Evolutionary conservation across 2,797 vertebrate genomes (phyloP), one percentile per base, ranked within the genome.

Genomic region (Muraenolepis orangiensis): DNA sequence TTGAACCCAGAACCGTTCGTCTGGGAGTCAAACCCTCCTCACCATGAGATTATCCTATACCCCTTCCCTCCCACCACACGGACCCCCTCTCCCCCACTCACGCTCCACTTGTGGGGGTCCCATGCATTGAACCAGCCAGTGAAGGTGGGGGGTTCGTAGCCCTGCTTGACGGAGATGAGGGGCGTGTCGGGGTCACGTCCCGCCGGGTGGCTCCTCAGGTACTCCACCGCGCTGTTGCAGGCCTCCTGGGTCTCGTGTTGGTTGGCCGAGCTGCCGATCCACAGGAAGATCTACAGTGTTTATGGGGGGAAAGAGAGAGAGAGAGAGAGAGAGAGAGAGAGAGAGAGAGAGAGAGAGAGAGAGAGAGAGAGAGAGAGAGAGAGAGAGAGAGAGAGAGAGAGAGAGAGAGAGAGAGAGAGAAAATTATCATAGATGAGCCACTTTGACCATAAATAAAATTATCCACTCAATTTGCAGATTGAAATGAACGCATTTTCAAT

Each of bases 121-220:
- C 96, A 98, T 0, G 96, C 96, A 0, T 91, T 92, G 91, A 97
- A 98, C 96, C 96, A 98, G 8, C 96, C 96, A 0, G 95, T 98
- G 90, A 97, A 98, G 29, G 95, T 98, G 46, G 92, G 93, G 0
- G 96, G 96, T 61, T 98, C 96, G 0, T 84, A 82, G 64, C 95
- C 95, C 89, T 98, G 95, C 79, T 96, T 98, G 77, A 97, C 92
- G 1, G 86, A 83, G 77, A 95, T 76, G 76, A 96, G 83, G 0
- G 96, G 93, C 0, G 95, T 95, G 28, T 95, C 92, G 1, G 81
- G 42, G 87, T 97, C 95, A 2, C 96, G 94, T 18, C 89, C 93
- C 0, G 95, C 95, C 0, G 96, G 96, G 80, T 98, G 96, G 20
- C 88, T 93, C 86, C 87, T 94, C 74, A 98, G 91, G 84, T 97